Evolutionary conservation across 2,113 vertebrate genomes (phyloP), one percentile per base, ranked within the genome.

Genomic region (Entomyzon cyanotis): DNA sequence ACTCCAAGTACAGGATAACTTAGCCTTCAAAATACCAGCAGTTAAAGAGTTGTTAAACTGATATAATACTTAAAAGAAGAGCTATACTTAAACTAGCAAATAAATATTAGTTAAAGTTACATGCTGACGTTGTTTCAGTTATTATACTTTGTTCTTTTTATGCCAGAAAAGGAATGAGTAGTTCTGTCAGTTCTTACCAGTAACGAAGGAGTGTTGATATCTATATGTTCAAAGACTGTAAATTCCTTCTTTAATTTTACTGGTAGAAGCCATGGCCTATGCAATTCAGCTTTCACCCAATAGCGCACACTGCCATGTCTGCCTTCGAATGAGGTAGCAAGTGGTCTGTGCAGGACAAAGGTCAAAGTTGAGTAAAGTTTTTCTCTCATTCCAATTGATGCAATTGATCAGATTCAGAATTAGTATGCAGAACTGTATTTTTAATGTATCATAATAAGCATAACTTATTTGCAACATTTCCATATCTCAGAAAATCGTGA

Each of bases 181-280:
- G 49, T 91, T 97, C 85, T 94, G 70, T 98, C 93, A 96, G 52
- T 97, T 98, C 98, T 98, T 98, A 99, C 99, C 99, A 99, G 98
- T 98, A 99, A 98, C 97, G 99, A 99, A 98, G 99, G 99, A 99
- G 99, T 99, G 99, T 99, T 99, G 98, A 99, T 99, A 98, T 99
- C 99, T 97, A 99, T 99, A 98, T 99, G 99, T 97, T 99, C 99
- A 98, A 99, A 99, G 98, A 99, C 99, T 95, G 99, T 99, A 98
- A 99, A 99, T 99, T 99, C 99, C 98, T 99, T 99, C 99, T 99
- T 99, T 98, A 99, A 99, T 98, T 99, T 99, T 99, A 99, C 99
- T 97, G 99, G 99, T 97, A 99, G 98, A 96, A 99, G 95, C 99
- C 99, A 99, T 94, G 99, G 99, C 98, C 99, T 99, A 98, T 99